Percentiles rank a stretch among this genome's conserved stretches.
These are phyloP conservation scores for Ditula angustiorana DNA, from an alignment of 2,888 invertebrate genomes.

Conservation along the genomic window DNA sequence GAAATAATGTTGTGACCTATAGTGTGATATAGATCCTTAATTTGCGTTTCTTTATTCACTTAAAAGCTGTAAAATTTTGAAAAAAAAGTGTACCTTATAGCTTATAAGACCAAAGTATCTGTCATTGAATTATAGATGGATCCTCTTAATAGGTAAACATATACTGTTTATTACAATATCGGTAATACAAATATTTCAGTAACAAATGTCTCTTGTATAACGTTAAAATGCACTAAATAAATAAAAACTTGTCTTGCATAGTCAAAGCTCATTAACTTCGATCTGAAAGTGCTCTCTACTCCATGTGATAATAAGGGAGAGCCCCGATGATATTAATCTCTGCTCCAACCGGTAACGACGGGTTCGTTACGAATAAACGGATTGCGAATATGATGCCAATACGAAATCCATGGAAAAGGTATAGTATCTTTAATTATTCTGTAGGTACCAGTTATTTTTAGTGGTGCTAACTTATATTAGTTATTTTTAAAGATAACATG, in stretches of 20 bases:
- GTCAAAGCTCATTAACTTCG: slow-evolving; percentile 60
- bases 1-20: too few species aligned
- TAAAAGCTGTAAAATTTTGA: too few species aligned
- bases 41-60: too few species aligned
- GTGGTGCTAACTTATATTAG: not conserved
- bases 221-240: slow-evolving; percentile 31
- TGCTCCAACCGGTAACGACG: slow-evolving; percentile 41
- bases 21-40: too few species aligned
- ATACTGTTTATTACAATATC: too few species aligned
- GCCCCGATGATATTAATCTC: slow-evolving; percentile 44
- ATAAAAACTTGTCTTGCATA: slow-evolving; percentile 45
- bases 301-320: slow-evolving; percentile 50
- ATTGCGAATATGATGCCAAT: slow-evolving; percentile 38
- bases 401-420: slow-evolving; percentile 57
- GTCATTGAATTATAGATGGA: not conserved
- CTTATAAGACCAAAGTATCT: too few species aligned
- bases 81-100: too few species aligned
- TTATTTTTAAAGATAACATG: not conserved
- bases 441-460: slow-evolving; percentile 7
- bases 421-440: slow-evolving; percentile 47
- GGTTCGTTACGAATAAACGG: slow-evolving; percentile 41
- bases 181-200: too few species aligned
- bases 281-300: slow-evolving; percentile 56
- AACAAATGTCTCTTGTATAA: too few species aligned
- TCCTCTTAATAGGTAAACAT: too few species aligned